Base-by-base conservation (phyloP, 2,797 vertebrate species). In the Onychomys torridus region DNA sequence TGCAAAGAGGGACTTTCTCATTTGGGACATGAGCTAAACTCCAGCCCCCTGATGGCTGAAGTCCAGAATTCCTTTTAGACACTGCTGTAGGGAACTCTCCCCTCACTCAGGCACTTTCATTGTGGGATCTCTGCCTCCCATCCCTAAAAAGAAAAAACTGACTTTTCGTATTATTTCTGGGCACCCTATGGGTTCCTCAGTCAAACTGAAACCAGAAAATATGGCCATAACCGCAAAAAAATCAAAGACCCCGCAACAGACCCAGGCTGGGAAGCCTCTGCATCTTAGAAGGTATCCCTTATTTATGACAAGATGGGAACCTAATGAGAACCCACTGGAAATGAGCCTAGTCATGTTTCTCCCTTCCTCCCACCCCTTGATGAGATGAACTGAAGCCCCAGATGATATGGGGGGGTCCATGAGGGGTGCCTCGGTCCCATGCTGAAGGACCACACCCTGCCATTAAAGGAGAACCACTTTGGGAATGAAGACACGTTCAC, bases 401-500 rank as follows among this genome's bases (percentile, higher is more conserved):
- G 71, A 52, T 59, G 86, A 90, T 49, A 65, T 25, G 1, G 67
- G n/a, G 84, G 37, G 59, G 52, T 69, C 43, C 3, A 9, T 57
- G 46, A 13, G 57, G 34, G 81, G 29, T 23, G 46, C 61, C 57
- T 17, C 5, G 32, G 0, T 29, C 90, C 52, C 78, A 2, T 27
- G 73, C n/a, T 4, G 34, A n/a, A 87, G 88, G 82, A 82, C 71
- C 10, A 1, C 91, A 76, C 93, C 94, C 94, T 81, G 81, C 93
- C 89, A 93, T 83, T 73, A 71, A 49, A 40, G 27, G 34, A 78
- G 93, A 94, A 89, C 92, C 46, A 43, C 90, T 96, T 79, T 92
- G 97, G 91, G 92, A 96, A 91, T 40, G 90, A 97, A 95, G 92
- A 96, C 94, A 93, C 32, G 8, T 81, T 97, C 92, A 37, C 91